phyloP scores from a whole-genome alignment of 2,797 vertebrate species.

The Acestrorhynchus altus region DNA sequence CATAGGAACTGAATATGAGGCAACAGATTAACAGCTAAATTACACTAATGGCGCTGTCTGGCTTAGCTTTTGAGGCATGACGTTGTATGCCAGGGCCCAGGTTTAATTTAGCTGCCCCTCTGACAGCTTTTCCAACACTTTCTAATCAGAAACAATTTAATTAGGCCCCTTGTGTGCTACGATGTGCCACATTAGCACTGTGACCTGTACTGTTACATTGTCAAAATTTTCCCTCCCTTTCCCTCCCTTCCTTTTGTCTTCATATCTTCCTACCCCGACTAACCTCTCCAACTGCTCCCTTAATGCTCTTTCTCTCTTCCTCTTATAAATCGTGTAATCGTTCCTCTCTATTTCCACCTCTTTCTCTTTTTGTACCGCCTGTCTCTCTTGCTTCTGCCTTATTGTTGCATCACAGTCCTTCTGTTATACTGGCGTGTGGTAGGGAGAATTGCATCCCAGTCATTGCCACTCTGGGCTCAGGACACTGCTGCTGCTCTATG shows the following conservation, averaged over 20 bases:
- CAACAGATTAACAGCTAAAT: slow-evolving; percentile 50
- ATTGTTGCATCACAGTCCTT: no score
- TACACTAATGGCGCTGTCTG: slow-evolving; percentile 43
- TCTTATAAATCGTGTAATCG: neutral
- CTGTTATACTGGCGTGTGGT: no score
- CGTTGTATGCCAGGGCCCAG: slow-evolving; percentile 29
- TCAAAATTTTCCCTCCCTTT: slow-evolving; percentile 13
- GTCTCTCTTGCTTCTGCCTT: neutral
- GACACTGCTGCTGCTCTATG: no score
- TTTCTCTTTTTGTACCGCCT: neutral
- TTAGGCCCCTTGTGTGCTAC: slow-evolving; percentile 63
- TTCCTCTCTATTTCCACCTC: neutral
- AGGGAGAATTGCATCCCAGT: no score
- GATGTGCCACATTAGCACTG: slow-evolving; percentile 54
- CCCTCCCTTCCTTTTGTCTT: slow-evolving; percentile 1
- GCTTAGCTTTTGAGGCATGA: slow-evolving; percentile 50
- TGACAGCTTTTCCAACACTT: slow-evolving; percentile 59
- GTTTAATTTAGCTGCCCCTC: slow-evolving; percentile 60
- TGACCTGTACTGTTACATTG: slow-evolving; percentile 51
- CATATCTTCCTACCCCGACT: neutral
- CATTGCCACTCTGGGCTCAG: no score
- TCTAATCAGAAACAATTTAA: slow-evolving; percentile 66
- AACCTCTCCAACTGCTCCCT: neutral
- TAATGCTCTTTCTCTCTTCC: neutral
- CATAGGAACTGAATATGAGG: slow-evolving; percentile 20